phyloP scores from a whole-genome alignment of 1,140 invertebrate genomes.

The Bombus fervidus region DNA sequence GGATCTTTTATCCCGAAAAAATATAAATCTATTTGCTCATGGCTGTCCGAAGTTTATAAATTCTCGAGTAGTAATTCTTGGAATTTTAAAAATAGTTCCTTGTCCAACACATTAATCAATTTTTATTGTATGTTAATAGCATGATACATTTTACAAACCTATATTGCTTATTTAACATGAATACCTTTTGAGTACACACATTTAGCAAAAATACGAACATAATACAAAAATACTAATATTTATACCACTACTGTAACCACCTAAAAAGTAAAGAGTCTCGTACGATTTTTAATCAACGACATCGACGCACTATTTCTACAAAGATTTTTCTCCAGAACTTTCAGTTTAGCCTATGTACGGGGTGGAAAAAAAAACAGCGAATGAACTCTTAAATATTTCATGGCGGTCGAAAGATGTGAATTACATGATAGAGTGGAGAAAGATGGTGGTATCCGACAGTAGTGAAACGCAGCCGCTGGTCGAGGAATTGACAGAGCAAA shows the following conservation, averaged over 20 bases:
- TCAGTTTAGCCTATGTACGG: neutral
- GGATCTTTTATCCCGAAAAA: neutral
- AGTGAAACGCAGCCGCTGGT: neutral
- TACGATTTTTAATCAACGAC: neutral
- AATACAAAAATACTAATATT: too few relatives aligned
- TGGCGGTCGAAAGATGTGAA: conserved; percentile 74
- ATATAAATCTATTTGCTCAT: neutral
- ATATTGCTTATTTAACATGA: too few relatives aligned
- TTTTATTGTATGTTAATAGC: too few relatives aligned
- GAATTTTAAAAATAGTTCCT: too few relatives aligned
- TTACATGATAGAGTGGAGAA: conserved; percentile 66
- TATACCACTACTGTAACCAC: too few relatives aligned
- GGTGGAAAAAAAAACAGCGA: conserved; percentile 61
- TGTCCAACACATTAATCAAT: too few relatives aligned
- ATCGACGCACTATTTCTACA: neutral
- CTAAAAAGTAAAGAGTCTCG: too few relatives aligned
- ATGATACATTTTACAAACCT: too few relatives aligned
- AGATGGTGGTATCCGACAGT: conserved; percentile 53
- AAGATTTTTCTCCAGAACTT: neutral
- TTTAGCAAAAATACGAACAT: too few relatives aligned
- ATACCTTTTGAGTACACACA: too few relatives aligned
- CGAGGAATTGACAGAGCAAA: conserved; percentile 1
- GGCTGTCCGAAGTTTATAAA: too few relatives aligned
- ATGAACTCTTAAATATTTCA: conserved; percentile 79
- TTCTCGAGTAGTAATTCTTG: too few relatives aligned